Evolutionary conservation across 2,797 vertebrate species (phyloP).

Genomic region (Acropternis orthonyx): DNA sequence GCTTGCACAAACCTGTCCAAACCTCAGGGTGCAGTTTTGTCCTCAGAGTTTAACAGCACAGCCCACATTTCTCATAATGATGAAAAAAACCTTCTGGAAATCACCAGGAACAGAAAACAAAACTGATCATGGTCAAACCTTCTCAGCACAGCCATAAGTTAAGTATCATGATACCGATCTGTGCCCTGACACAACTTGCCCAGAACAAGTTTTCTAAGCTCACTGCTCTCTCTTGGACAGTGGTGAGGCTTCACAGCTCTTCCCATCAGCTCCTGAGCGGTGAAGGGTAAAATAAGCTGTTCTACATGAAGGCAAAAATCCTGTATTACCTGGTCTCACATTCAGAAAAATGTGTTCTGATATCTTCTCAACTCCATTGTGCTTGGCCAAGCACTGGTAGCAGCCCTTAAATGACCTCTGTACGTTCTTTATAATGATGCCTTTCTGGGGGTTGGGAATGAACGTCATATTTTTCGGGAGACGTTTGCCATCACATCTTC

Average conservation of each 20-base stretch:
- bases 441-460: conserved; percentile 81
- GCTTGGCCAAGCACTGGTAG: conserved; percentile 83
- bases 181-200: neutral
- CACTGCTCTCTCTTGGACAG: neutral
- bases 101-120: neutral
- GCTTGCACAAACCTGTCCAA: neutral
- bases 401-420: conserved; percentile 84
- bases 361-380: conserved; percentile 58
- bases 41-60: neutral
- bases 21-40: neutral
- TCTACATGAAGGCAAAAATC: neutral
- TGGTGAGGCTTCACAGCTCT: neutral
- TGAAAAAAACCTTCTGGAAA: neutral
- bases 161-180: rapidly evolving
- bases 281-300: neutral
- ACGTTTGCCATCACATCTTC: conserved; percentile 73
- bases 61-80: neutral
- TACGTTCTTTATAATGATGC: conserved; percentile 81
- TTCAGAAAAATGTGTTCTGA: conserved; percentile 81
- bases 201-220: neutral
- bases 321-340: conserved; percentile 84
- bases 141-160: neutral
- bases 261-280: neutral
- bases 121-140: neutral
- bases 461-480: conserved; percentile 81